Base-by-base conservation (phyloP, 2,888 invertebrate species). In the Oligia fasciuncula region DNA sequence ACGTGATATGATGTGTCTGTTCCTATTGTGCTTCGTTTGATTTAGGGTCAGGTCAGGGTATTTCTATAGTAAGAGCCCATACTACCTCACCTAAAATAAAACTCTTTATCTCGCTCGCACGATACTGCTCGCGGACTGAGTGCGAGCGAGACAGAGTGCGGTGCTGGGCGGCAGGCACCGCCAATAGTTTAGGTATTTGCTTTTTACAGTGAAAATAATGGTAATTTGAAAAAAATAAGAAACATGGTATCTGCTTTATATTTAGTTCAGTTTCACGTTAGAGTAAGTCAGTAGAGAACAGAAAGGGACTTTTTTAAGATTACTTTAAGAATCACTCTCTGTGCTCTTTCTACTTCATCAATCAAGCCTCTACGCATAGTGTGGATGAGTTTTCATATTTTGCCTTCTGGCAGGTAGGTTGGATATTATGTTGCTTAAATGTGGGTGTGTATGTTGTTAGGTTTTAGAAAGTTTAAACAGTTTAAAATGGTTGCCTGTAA, bases 311-410 rank as follows among this genome's bases (percentile, higher is more conserved):
- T 11, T 17, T 49, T 17, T 46, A 14, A 66, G 17, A 9, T n/a
- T 13, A 73, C 8, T 67, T 73, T 51, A 67, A 8, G 11, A 73
- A 67, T 17, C 66, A 17, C 35, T n/a, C 23, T 65, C 11, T 35
- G 17, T 49, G 66, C 6, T 67, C 13, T 8, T 40, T 67, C 17
- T 74, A 65, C 63, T 79, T 23, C 66, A 49, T n/a, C n/a, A n/a
- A 69, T 51, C 13, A 19, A 46, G 19, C 13, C 3, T 49, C 17
- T 19, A 11, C 1, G 49, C 49, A 69, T 35, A 29, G 3, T 19
- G 29, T 35, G 69, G 14, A 23, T 69, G 35, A 51, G 13, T 13
- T 35, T 51, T n/a, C 17, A 29, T 19, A 29, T 35, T 35, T 8
- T 51, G 8, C 49, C 49, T 54, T 54, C 19, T 54, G 19, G 54